Base-by-base conservation (phyloP, 2,888 invertebrate genomes). In the Bellardia pandia region DNA sequence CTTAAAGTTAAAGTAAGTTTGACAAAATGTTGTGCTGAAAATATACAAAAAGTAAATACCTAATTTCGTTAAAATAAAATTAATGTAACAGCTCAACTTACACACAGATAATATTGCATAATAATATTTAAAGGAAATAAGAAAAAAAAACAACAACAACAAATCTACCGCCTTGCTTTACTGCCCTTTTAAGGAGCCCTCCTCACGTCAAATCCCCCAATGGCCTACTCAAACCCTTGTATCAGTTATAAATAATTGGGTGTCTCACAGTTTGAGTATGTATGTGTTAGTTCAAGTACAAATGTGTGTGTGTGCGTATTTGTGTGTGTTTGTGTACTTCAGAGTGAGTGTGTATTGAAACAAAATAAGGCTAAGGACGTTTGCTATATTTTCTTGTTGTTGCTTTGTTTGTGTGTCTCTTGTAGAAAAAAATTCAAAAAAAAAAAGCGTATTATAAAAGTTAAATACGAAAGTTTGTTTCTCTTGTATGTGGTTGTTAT, bases 351-450 rank as follows among this genome's bases (percentile, higher is more conserved):
- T 82, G 81, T 86, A 78, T 53, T 81, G 85, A 85, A 81, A 75
- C 51, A 85, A 87, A 87, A 87, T 87, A 87, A 87, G 87, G 87
- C 87, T 87, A 87, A 87, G 87, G 87, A 87, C 87, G 78, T 87
- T 87, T 85, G 78, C 56, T 69, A 45, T 60, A 42, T 74, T 74
- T 79, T 40, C 30, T 56, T 66, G 40, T n/a, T 60, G 16, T 78
- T 69, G 11, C 45, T 45, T 84, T 40, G 40, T 51, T 72, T 71
- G 40, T 40, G 45, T 69, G 68, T 56, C 56, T 78, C 16, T 79
- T 66, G 23, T 33, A 69, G 66, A 16, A 42, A 42, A 66, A 23
- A 7, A 51, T 40, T n/a, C 7, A 14, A 64, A 76, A 37, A 75
- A n/a, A 16, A 40, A 58, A 72, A 62, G 76, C 23, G 11, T 62